Evolutionary conservation across 2,797 vertebrate species (phyloP), one percentile per base, ranked within the genome.

Genomic region (Clarias pachynema): DNA sequence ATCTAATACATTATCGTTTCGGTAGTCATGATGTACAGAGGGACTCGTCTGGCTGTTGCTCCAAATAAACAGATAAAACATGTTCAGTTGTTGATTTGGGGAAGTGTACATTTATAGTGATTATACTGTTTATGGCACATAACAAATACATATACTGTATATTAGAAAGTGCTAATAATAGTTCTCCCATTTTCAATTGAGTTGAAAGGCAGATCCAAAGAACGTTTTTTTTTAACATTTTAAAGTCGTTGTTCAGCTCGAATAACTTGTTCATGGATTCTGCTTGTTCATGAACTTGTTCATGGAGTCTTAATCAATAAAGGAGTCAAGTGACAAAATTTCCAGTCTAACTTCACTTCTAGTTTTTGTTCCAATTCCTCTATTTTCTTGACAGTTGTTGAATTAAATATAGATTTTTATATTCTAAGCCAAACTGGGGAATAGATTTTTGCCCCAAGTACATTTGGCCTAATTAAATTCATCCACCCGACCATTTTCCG

Each of bases 391-490:
- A 63, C 60, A 69, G 65, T 56, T 57, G 81, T 62, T 89, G 84
- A 87, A 90, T 82, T 78, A 70, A 89, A 86, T 88, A 86, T 85
- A 44, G 29, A 86, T 59, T 82, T 86, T 18, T 80, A 82, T 89
- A 77, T 83, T 74, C 59, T 82, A 88, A 87, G 84, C 88, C 87
- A 92, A 92, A 89, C 82, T 60, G 18, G 78, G 81, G 29, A 89
- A 91, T 91, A 83, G 89, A 90, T 92, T 93, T 90, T 89, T 81
- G 72, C 85, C 62, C 66, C 87, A 77, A 81, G 87, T 72, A 74
- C 53, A 37, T 78, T 78, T 60, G 18, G 31, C 56, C 12, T 24
- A 62, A 79, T 59, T n/a, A 40, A 78, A 60, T 37, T 34, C 49
- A 53, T 53, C 49, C 49, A 53, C 49, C 49, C 49, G 14, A 53